Conservation (phyloP, 2,797 vertebrate species). For the Clamator glandarius region DNA sequence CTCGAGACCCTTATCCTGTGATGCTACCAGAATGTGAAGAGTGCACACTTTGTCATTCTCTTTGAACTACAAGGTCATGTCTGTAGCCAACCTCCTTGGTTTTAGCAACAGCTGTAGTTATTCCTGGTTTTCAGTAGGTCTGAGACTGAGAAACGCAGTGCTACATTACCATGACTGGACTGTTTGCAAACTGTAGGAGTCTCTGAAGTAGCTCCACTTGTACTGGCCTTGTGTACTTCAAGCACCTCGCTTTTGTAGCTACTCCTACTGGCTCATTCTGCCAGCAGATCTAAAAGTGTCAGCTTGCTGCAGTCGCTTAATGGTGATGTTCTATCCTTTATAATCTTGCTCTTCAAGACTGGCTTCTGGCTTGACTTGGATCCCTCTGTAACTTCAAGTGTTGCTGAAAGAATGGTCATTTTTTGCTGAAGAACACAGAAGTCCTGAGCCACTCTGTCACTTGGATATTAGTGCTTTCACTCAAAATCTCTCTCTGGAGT, state of each 20-base stretch:
- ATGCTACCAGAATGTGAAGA: background rate
- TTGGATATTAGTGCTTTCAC: background rate
- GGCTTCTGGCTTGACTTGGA: background rate
- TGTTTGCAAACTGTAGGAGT: background rate
- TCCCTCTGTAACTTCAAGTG: background rate
- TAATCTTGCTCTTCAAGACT: background rate
- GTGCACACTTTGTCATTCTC: background rate
- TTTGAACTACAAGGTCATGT: background rate
- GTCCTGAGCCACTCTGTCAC: background rate
- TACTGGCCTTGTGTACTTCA: background rate
- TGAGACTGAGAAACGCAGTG: background rate
- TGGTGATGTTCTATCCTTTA: background rate
- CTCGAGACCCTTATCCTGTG: background rate
- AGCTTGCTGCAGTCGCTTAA: background rate
- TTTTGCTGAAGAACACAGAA: background rate
- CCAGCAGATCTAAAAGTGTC: background rate
- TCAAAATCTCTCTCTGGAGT: background rate
- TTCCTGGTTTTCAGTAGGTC: background rate
- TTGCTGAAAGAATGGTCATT: background rate
- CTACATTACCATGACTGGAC: accelerated
- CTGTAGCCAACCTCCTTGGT: background rate
- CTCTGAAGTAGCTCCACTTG: background rate
- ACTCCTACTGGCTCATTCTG: background rate
- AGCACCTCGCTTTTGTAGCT: background rate
- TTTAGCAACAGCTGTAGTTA: background rate